Percentiles rank a stretch among this genome's conserved stretches.
phyloP scores from a whole-genome alignment of 2,888 invertebrate genomes.

The Pelosia muscerda region DNA sequence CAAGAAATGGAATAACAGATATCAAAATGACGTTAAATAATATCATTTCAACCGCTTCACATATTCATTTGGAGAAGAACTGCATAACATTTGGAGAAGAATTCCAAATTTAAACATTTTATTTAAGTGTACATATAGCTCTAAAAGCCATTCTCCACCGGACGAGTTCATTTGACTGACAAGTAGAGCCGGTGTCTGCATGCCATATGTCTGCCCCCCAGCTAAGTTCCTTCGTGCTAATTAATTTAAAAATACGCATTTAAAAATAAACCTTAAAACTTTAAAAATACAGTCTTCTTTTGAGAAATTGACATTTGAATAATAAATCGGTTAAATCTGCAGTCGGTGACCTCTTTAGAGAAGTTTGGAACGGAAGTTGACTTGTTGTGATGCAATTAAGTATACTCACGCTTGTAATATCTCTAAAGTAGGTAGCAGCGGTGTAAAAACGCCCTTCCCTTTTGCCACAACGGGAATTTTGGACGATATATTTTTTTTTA shows the following conservation, averaged over 20 bases:
- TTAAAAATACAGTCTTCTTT: slow-evolving; percentile 8
- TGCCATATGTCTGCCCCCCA: slow-evolving; percentile 59
- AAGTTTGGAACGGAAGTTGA: slow-evolving; percentile 16
- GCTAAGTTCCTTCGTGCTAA: slow-evolving; percentile 53
- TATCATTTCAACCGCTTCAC: too few relatives aligned
- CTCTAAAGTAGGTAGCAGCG: neutral
- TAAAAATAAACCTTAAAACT: slow-evolving; percentile 22
- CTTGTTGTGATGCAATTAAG: slow-evolving; percentile 7
- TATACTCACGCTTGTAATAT: neutral
- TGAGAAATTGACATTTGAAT: neutral
- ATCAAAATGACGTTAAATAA: too few relatives aligned
- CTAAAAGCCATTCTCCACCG: slow-evolving; percentile 19
- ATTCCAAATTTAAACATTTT: neutral
- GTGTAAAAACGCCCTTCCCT: slow-evolving; percentile 25
- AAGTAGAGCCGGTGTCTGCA: slow-evolving; percentile 33
- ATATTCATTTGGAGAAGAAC: too few relatives aligned
- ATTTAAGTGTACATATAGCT: neutral
- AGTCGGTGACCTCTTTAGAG: slow-evolving; percentile 16
- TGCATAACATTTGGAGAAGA: too few relatives aligned
- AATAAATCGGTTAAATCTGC: slow-evolving; percentile 10
- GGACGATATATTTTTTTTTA: too few relatives aligned
- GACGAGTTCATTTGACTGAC: slow-evolving; percentile 20
- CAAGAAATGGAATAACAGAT: too few relatives aligned
- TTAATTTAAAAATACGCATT: slow-evolving; percentile 21
- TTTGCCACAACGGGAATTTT: slow-evolving; percentile 28